Evolutionary conservation across 2,797 vertebrate species (phyloP).

Genomic region (Schizopygopsis malacanthus): DNA sequence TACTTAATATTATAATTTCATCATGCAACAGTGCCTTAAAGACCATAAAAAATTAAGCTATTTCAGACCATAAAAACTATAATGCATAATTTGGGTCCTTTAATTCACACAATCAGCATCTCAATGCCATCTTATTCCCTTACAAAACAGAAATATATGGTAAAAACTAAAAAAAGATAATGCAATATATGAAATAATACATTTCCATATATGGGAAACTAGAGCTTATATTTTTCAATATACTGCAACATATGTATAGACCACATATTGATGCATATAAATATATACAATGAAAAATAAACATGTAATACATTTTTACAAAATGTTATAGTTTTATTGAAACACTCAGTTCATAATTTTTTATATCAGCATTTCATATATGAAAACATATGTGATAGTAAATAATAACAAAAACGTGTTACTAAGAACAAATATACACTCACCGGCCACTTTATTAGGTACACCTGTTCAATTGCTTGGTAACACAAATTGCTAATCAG

Average conservation of each 20-base stretch:
- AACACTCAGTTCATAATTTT: no score
- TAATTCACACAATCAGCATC: neutral
- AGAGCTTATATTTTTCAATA: neutral
- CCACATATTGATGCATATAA: neutral
- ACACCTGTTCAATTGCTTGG: no score
- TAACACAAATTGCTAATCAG: no score
- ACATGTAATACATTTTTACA: no score
- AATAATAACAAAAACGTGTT: no score
- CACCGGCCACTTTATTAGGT: no score
- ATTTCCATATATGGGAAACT: neutral
- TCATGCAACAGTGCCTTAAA: constrained; percentile 7
- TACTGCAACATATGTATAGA: neutral
- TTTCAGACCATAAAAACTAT: constrained; percentile 14
- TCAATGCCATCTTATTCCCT: neutral
- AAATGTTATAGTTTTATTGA: no score
- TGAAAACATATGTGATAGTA: no score
- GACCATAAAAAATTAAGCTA: neutral
- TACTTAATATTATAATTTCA: neutral
- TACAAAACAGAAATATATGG: neutral
- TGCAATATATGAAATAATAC: neutral
- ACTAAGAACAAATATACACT: no score
- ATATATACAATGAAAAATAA: neutral
- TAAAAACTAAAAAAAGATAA: neutral
- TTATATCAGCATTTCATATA: no score
- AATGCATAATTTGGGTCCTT: neutral